phyloP scores from a whole-genome alignment of 2,113 vertebrate species.

The Rhegmatorhina hoffmannsi region DNA sequence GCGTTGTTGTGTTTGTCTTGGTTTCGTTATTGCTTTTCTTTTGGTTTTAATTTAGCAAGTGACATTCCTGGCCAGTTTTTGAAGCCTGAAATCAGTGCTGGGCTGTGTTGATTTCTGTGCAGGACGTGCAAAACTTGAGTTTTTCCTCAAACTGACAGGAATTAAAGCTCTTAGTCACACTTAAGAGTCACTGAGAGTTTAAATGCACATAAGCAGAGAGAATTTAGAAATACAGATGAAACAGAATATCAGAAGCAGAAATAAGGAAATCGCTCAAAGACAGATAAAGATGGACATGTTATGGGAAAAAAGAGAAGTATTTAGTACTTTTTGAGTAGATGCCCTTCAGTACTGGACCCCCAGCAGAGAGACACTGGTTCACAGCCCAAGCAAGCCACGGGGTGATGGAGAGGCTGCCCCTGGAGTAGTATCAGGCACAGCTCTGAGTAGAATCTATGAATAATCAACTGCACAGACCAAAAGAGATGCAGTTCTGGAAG shows the following conservation, averaged over 20 bases:
- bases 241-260: neutral
- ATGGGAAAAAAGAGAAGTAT: neutral
- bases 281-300: accelerated
- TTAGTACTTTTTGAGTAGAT: neutral
- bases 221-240: neutral
- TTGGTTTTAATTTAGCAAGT: neutral
- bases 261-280: neutral
- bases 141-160: neutral
- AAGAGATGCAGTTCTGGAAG: neutral
- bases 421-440: neutral
- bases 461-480: neutral
- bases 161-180: neutral
- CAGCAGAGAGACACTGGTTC: neutral
- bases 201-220: neutral
- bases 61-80: neutral
- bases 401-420: neutral
- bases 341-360: neutral
- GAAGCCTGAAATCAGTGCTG: neutral
- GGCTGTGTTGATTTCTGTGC: neutral
- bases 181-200: neutral
- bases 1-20: neutral
- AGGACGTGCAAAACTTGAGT: neutral
- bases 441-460: neutral
- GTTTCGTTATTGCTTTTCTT: neutral
- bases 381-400: neutral